phyloP scores from a whole-genome alignment of 2,797 vertebrate species.

The Propithecus deckenii region DNA sequence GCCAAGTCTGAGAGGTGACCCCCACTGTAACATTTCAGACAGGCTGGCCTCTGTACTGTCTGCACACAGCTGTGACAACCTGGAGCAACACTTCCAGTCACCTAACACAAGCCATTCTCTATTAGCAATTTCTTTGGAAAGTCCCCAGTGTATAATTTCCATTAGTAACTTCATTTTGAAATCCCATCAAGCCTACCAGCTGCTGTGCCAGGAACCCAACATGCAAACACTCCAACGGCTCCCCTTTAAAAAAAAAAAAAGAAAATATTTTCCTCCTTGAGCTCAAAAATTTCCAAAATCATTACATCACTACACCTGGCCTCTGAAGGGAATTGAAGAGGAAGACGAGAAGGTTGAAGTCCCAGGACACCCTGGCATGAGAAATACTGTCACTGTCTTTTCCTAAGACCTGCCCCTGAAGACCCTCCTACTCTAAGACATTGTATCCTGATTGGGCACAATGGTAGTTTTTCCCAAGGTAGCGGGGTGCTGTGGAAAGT shows the following conservation, averaged over 20 bases:
- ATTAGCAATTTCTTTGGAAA: neutral
- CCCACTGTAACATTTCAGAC: neutral
- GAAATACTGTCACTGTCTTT: neutral
- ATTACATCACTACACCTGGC: neutral
- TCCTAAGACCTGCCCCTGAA: neutral
- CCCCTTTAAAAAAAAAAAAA: neutral
- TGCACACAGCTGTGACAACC: neutral
- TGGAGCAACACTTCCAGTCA: neutral
- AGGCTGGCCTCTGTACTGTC: neutral
- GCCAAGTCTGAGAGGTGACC: neutral
- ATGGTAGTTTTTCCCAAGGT: neutral
- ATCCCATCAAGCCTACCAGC: neutral
- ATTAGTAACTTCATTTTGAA: constrained; percentile 1
- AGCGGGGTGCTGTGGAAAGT: neutral
- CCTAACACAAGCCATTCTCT: neutral
- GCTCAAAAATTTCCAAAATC: constrained; percentile 17
- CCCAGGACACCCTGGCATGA: neutral
- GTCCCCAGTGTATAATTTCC: neutral
- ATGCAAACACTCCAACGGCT: neutral
- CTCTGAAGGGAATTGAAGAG: neutral
- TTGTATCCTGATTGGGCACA: too few species aligned
- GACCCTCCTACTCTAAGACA: neutral
- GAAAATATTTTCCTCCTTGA: neutral
- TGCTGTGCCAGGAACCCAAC: neutral
- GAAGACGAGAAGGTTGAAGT: neutral